Percentiles rank a stretch among this genome's conserved stretches.
phyloP scores from a whole-genome alignment of 2,888 invertebrate genomes.

The Lumbricus terrestris region DNA sequence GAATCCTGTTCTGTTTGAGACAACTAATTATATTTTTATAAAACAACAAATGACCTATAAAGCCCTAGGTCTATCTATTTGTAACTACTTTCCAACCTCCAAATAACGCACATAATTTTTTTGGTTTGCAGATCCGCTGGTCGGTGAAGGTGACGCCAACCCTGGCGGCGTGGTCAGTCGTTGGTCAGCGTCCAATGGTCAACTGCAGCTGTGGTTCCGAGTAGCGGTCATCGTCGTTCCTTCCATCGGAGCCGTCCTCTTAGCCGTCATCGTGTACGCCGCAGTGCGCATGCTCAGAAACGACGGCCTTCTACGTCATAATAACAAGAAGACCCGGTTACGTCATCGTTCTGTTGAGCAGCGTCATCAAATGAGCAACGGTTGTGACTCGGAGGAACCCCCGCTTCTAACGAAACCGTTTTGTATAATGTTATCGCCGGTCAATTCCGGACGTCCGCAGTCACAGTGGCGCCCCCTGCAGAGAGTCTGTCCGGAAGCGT shows the following conservation, averaged over 20 bases:
- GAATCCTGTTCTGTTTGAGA: no score
- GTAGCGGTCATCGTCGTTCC: not conserved
- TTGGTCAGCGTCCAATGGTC: not conserved
- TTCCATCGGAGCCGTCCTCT: not conserved
- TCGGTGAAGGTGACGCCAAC: not conserved
- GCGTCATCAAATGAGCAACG: not conserved
- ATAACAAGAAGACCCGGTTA: not conserved
- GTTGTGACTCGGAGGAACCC: not conserved
- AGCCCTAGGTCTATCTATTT: no score
- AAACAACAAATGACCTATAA: no score
- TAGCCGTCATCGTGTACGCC: not conserved
- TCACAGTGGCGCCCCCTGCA: not conserved
- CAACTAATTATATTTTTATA: no score
- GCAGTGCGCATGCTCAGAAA: slow-evolving; percentile 12
- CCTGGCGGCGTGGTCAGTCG: not conserved
- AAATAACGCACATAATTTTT: not conserved
- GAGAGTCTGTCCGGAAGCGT: not conserved
- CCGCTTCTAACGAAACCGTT: slow-evolving; percentile 3
- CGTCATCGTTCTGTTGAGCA: not conserved
- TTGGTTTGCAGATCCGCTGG: not conserved
- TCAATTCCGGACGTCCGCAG: not conserved
- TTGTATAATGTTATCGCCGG: not conserved
- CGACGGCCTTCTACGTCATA: not conserved
- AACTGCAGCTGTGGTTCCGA: slow-evolving; percentile 3
- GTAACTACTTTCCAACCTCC: not conserved